Base-by-base conservation (phyloP, 2,888 invertebrate genomes). In the Netelia virgata region DNA sequence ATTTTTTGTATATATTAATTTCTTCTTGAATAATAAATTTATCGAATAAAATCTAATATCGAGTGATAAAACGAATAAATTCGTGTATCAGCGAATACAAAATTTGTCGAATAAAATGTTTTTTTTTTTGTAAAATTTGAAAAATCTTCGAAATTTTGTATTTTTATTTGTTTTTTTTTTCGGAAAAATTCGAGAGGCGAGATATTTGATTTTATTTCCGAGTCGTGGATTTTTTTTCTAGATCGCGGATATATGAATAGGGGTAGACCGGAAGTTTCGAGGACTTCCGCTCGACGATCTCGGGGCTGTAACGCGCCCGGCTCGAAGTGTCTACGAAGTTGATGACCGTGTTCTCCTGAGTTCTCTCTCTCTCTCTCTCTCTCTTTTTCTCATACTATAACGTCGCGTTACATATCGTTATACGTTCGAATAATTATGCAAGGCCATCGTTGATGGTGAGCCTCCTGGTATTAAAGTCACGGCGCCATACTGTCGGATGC, bases 361-460 rank as follows among this genome's bases (percentile, higher is more conserved):
- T 47, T 73, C 28, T 70, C 47, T 73, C 28, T 70, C 55, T 57
- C 16, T n/a, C 36, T 3, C 20, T 5, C 28, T 23, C 55, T 73
- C 23, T 74, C 47, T 73, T 20, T 69, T 57, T 72, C 59, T 43
- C 76, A 53, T 66, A 57, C 20, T 57, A 5, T 28, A 23, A 36
- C 41, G 63, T 47, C 57, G 16, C 43, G 36, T 14, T 10, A 36
- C 16, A 14, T 16, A 18, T 36, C 23, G n/a, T 63, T 63, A 11
- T 81, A 64, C 74, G 78, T 78, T 78, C 66, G 82, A 59, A 84
- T 84, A 82, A 84, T 84, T 84, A 82, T 82, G 82, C 84, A 84
- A 84, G 84, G 84, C 82, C 78, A 82, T 74, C 73, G 82, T 59
- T 53, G 74, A 55, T 70, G 74, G 61, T 70, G 78, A 57, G 69